Evolutionary conservation across 64 coral and sea anemone genomes (phyloP).

Genomic region (Pocillopora damicornis): DNA sequence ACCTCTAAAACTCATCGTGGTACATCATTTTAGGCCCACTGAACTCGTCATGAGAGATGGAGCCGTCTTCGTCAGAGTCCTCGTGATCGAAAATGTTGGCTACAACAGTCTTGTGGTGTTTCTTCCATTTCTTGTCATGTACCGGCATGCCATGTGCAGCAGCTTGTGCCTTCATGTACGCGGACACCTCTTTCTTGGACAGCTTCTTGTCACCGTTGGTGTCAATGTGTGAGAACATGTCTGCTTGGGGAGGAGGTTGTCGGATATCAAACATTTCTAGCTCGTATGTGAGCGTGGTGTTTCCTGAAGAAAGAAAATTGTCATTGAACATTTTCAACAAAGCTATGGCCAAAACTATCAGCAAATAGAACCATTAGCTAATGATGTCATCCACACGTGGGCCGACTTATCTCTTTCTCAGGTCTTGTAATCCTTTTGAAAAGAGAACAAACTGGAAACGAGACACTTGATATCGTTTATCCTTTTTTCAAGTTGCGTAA

Average conservation of each 20-base stretch:
- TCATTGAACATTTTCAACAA: background rate
- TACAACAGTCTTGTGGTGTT: constrained; percentile 87
- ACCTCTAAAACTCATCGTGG: constrained; percentile 80
- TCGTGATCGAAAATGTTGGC: constrained; percentile 92
- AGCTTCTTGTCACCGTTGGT: constrained; percentile 83
- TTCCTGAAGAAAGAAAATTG: constrained; percentile 47
- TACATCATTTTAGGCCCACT: constrained; percentile 86
- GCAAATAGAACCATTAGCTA: background rate
- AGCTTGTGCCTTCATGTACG: constrained; percentile 88
- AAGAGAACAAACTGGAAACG: too few species aligned
- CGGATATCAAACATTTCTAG: constrained; percentile 85
- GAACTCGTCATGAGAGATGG: constrained; percentile 97
- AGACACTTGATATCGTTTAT: too few species aligned
- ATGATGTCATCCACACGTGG: too few species aligned
- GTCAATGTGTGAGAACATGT: constrained; percentile 95
- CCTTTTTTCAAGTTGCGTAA: too few species aligned
- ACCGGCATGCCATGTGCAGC: constrained; percentile 68
- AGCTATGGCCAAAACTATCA: background rate
- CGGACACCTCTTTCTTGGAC: constrained; percentile 68
- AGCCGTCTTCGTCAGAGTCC: constrained; percentile 82
- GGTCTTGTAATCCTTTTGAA: too few species aligned
- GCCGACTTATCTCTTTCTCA: too few species aligned
- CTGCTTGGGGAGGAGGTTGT: constrained; percentile 84
- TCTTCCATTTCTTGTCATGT: constrained; percentile 88
- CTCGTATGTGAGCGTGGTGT: constrained; percentile 80